A percentile compares a stretch with the other conserved stretches of the same genome.
phyloP scores from a whole-genome alignment of 2,797 vertebrate genomes.

The Eutrigla gurnardus region DNA sequence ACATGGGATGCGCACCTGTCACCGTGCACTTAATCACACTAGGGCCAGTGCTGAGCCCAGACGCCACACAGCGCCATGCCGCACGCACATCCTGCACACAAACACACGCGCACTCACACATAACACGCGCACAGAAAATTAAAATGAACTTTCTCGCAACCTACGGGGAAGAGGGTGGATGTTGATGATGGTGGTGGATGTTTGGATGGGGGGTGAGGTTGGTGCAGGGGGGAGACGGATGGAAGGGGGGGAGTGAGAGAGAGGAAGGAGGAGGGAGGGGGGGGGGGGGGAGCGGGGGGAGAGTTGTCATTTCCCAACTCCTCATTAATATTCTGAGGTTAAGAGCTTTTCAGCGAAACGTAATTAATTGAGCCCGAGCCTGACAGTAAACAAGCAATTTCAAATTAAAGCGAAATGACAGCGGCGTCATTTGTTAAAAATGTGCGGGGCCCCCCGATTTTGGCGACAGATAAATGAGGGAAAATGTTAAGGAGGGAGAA shows the following conservation, averaged over 20 bases:
- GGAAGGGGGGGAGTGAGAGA: conserved; percentile 41
- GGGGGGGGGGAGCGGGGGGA: conserved; percentile 66
- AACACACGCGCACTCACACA: neutral
- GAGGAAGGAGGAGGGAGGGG: conserved; percentile 51
- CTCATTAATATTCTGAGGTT: conserved; percentile 99
- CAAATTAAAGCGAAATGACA: conserved; percentile 99
- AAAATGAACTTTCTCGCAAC: conserved; percentile 99
- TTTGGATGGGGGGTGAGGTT: conserved; percentile 70
- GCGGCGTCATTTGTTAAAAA: conserved; percentile 99
- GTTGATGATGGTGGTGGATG: conserved; percentile 70
- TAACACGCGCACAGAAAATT: conserved; percentile 85
- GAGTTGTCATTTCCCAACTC: conserved; percentile 99
- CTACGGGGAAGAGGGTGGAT: conserved; percentile 78
- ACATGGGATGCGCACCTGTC: conserved; percentile 87
- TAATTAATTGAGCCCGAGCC: conserved; percentile 99
- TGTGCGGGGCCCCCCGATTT: conserved; percentile 91
- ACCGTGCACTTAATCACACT: conserved; percentile 87
- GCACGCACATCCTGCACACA: conserved; percentile 23
- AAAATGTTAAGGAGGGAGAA: conserved; percentile 92
- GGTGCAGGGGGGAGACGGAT: conserved; percentile 62
- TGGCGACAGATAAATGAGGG: conserved; percentile 99
- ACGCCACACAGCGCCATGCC: conserved; percentile 64
- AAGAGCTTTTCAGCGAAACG: conserved; percentile 99
- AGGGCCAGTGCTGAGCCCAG: conserved; percentile 78
- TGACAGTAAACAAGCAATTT: conserved; percentile 99